Conservation (phyloP, 2,797 vertebrate genomes). For the Characodon lateralis region DNA sequence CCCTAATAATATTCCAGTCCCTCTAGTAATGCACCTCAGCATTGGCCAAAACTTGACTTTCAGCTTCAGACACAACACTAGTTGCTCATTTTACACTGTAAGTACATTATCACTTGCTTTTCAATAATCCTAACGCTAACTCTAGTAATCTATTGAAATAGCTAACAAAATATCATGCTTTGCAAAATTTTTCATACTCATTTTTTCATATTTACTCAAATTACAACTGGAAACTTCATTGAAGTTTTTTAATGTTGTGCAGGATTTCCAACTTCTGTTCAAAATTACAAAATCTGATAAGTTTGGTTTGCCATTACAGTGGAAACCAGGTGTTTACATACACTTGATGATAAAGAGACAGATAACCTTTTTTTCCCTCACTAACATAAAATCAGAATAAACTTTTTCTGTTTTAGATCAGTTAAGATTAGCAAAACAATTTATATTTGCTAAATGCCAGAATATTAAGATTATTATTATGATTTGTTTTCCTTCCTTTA, state of each 20-base stretch:
- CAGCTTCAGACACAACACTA: slow-evolving; percentile 15
- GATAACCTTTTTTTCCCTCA: neutral
- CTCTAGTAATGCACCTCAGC: slow-evolving; percentile 27
- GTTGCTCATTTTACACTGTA: slow-evolving; percentile 12
- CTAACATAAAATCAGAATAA: too few species aligned
- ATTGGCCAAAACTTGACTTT: slow-evolving; percentile 25
- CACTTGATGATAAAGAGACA: neutral
- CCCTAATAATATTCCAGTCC: slow-evolving; percentile 54
- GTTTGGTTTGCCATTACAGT: neutral
- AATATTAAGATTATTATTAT: too few species aligned
- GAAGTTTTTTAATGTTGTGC: neutral
- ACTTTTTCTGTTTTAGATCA: too few species aligned
- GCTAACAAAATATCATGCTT: slow-evolving; percentile 8
- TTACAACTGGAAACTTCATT: neutral
- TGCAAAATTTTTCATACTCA: neutral
- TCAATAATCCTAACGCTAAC: slow-evolving; percentile 41
- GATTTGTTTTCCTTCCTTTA: too few species aligned
- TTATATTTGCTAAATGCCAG: too few species aligned
- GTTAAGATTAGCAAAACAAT: too few species aligned
- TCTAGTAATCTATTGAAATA: slow-evolving; percentile 44
- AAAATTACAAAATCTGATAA: neutral
- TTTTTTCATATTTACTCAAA: neutral
- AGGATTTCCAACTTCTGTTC: neutral
- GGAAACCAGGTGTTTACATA: neutral
- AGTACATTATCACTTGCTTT: slow-evolving; percentile 26